Evolutionary conservation across 1,140 invertebrate genomes (phyloP), one percentile per base, ranked within the genome.

Genomic region (Trissolcus basalis): DNA sequence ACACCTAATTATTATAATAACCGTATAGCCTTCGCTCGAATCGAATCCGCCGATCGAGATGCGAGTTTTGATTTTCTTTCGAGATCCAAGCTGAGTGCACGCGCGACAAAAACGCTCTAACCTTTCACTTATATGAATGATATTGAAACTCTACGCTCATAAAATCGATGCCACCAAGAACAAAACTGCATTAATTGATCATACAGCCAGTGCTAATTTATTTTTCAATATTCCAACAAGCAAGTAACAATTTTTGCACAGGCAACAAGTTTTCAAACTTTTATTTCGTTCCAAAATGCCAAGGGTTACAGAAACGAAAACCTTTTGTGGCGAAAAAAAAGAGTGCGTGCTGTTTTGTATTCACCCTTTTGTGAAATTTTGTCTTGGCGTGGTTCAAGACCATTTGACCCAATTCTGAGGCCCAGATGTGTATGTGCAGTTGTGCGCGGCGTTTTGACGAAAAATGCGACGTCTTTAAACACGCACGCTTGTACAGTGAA

Each of bases 361-460:
- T 54, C 51, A 44, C 67, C 53, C 61, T 59, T 47, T 44, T 10
- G 54, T 61, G 55, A 60, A 27, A 27, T 27, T 27, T 74, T 45
- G 44, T 50, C 47, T 67, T 61, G 32, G 54, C 60, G 60, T 74
- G 65, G 48, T 60, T 55, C 41, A 60, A 60, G 45, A 33, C n/a
- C 51, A 61, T 67, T 67, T 74, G 70, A 67, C 70, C 70, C 27
- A 74, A 67, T 74, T 67, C 44, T 39, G 39, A 55, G 47, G 56
- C 50, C 70, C 36, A 61, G 67, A 67, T 67, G 56, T 43, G n/a
- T n/a, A n/a, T n/a, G 27, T 45, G 14, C 47, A 60, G 32, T 72
- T 5, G 41, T 58, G 6, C 11, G n/a, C 51, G 1, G 36, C 68
- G 51, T 51, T 16, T 33, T 49, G 15, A 70, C 67, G 39, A 65